Evolutionary conservation across 2,797 vertebrate genomes (phyloP), one percentile per base, ranked within the genome.

Genomic region (Cyclura pinguis): DNA sequence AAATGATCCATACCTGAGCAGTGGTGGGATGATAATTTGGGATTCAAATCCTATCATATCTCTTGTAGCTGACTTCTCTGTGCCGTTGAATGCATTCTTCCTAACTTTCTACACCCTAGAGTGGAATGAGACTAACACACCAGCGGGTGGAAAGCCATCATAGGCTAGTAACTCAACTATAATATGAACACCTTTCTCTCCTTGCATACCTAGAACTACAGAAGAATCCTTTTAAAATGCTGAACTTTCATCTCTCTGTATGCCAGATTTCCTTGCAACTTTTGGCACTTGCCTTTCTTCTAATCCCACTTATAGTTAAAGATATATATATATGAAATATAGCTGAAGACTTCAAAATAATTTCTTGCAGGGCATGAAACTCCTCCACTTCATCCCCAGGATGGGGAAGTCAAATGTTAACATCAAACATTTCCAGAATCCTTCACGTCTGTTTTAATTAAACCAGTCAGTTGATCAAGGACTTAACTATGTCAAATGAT

Each of bases 391-490:
- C 1, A 91, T 4, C 52, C 42, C 32, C 0, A 18, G 20, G 6
- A 62, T 42, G 83, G 73, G 89, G 85, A 59, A 94, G 93, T 88
- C 93, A 94, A 92, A 94, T 92, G 90, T 91, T 91, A 92, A 94
- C 88, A 92, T 86, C 82, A 57, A 80, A 88, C 32, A 1, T 89
- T 91, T 88, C 76, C 32, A 80, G 16, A 59, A 82, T 59, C 80
- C 22, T 24, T 67, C 1, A 74, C 14, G 50, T 57, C 1, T 59
- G 4, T 18, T 38, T n/a, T 76, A 0, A 0, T 62, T 93, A 93
- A 88, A 90, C 88, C 89, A 82, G 52, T 86, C 89, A 80, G 69
- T 50, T 76, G 89, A 88, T 94, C 77, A 69, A 84, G 64, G 52
- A 35, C 88, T 73, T 67, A 73, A 52, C 90, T 89, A 93, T 93